Base-by-base conservation (phyloP, 2,888 invertebrate genomes). In the Caenorhabditis zanzibari region DNA sequence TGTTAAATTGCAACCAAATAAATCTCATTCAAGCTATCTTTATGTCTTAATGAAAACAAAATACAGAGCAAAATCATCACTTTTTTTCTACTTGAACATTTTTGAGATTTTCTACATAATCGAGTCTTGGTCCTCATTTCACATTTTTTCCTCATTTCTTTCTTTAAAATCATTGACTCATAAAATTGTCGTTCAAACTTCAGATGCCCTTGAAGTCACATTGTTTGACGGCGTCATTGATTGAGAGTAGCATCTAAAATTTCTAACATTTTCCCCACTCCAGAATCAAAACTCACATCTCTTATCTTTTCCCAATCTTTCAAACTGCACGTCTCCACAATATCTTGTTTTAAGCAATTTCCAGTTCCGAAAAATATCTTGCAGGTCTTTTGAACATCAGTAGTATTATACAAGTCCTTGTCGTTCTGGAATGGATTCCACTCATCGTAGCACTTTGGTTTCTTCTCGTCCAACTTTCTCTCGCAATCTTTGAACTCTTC, bases 151-250 rank as follows among this genome's bases (percentile, higher is more conserved):
- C n/a, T n/a, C n/a, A n/a, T n/a, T n/a, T n/a, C n/a, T n/a, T n/a
- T n/a, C n/a, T n/a, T n/a, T n/a, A n/a, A n/a, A n/a, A n/a, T n/a
- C n/a, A n/a, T n/a, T n/a, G n/a, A n/a, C n/a, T n/a, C n/a, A n/a
- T n/a, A n/a, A n/a, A n/a, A n/a, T n/a, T n/a, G n/a, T n/a, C n/a
- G n/a, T n/a, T n/a, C n/a, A n/a, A n/a, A n/a, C n/a, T n/a, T n/a
- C n/a, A n/a, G n/a, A n/a, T n/a, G n/a, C n/a, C n/a, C 35, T 38
- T 38, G 22, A 59, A 38, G 12, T 61, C 63, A 14, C 44, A 63
- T n/a, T 63, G 24, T 26, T 44, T 44, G 14, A 26, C n/a, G 22
- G 7, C 28, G 6, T 44, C 63, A 16, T 63, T 63, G 24, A 63
- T 14, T 4, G 26, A 14, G 6, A 63, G 7, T 2, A 63, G 2